Conservation (phyloP, 2,113 vertebrate species). For the Fulmarus glacialis region DNA sequence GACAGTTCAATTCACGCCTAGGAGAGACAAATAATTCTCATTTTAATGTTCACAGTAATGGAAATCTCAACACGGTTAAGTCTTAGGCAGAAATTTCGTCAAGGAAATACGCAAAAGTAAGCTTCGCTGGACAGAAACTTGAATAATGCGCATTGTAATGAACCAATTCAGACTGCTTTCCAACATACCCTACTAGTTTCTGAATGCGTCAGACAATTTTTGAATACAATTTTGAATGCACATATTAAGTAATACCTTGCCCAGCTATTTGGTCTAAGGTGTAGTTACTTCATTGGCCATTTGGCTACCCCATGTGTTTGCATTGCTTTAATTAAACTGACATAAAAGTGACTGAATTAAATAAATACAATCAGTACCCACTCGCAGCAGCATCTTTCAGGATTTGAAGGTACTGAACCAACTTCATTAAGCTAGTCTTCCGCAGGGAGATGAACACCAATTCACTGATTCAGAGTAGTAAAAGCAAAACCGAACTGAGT, state of each 20-base stretch:
- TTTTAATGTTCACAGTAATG: neutral
- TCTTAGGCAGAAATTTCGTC: neutral
- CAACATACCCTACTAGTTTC: neutral
- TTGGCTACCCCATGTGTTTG: neutral
- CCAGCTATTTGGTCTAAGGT: neutral
- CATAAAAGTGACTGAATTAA: neutral
- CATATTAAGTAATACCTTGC: neutral
- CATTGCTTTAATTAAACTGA: neutral
- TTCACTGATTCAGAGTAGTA: neutral
- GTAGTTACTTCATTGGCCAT: neutral
- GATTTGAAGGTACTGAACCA: neutral
- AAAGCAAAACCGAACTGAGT: neutral
- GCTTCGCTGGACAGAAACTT: neutral
- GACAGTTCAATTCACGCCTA: rapidly evolving
- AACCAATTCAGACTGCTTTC: neutral
- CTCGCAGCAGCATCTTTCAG: neutral
- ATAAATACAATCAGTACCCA: neutral
- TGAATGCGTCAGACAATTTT: neutral
- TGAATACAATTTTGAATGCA: neutral
- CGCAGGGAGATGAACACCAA: neutral
- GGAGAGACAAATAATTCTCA: neutral
- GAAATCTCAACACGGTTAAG: neutral
- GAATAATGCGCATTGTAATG: rapidly evolving
- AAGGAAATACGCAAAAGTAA: neutral
- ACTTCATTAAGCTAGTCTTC: neutral